Base-by-base conservation (phyloP, 2,888 invertebrate genomes). In the Yponomeuta sedellus region DNA sequence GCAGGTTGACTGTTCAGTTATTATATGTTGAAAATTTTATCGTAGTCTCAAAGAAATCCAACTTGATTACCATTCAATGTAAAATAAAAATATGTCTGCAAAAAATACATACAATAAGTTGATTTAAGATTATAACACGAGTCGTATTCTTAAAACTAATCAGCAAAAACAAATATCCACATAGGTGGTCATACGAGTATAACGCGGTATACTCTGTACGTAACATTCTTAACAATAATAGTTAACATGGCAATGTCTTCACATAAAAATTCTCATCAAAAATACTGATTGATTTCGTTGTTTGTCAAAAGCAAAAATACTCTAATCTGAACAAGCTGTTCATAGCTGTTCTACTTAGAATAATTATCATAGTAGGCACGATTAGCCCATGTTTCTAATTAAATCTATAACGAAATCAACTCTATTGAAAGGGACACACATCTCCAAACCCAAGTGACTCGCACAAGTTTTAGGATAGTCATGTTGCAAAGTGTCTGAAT, bases 81-180 rank as follows among this genome's bases (percentile, higher is more conserved):
- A 19, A 20, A 58, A 58, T 58, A 58, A 20, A 58, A 20, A 58
- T 58, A 58, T 19, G 58, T 58, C 58, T 58, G 58, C 58, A 20
- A 58, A 22, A n/a, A 20, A 58, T 58, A 58, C 20, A 20, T 20
- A 58, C 20, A 58, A 58, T 58, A 58, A 52, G 19, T 58, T 58
- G 58, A 58, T 58, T 58, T 58, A 58, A 58, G 20, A 58, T 58
- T 58, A 58, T 58, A 58, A 58, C 58, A 58, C 20, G 20, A 22
- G 58, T 58, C 20, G 20, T 20, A 58, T 58, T 22, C 20, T 58
- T 20, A 58, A 58, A 58, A 58, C 19, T 58, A 58, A 58, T 58
- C 58, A 58, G 20, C 58, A 58, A 58, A 58, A 58, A 52, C 44
- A 16, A 34, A 22, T 58, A 22, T 58, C 58, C 58, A 58, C 20